phyloP scores from a whole-genome alignment of 2,113 vertebrate species.

The Tupaia tana region DNA sequence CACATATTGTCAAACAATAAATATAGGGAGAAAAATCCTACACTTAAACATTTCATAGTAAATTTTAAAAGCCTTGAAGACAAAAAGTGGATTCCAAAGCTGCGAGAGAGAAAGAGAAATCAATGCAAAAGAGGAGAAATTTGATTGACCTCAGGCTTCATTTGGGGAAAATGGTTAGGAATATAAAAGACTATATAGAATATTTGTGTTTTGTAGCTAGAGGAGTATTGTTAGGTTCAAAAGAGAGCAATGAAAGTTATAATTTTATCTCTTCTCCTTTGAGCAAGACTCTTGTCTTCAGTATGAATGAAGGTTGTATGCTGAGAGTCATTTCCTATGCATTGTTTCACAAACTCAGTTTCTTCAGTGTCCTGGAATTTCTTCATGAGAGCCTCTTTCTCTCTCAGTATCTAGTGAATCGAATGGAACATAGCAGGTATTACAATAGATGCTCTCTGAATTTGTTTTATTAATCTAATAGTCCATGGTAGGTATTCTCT shows the following conservation, averaged over 20 bases:
- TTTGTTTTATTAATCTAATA: neutral
- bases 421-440: neutral
- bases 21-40: neutral
- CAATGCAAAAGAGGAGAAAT: neutral
- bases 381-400: neutral
- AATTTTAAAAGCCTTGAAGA: conserved; percentile 1
- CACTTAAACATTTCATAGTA: neutral
- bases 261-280: neutral
- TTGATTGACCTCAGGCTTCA: neutral
- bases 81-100: conserved; percentile 27
- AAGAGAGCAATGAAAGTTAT: neutral
- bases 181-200: neutral
- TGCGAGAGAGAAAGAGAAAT: neutral
- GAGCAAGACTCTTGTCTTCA: neutral
- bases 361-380: neutral
- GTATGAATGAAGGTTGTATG: neutral
- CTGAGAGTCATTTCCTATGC: neutral
- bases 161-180: neutral
- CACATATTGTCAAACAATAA: neutral
- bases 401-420: neutral
- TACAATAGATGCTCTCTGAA: conserved; percentile 2
- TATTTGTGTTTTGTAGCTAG: neutral
- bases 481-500: conserved; percentile 1
- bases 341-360: neutral
- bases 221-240: neutral